Base-by-base conservation (phyloP, 37 sponge, comb jelly and placozoan species). In the Chondrilla cf. caribensis region DNA sequence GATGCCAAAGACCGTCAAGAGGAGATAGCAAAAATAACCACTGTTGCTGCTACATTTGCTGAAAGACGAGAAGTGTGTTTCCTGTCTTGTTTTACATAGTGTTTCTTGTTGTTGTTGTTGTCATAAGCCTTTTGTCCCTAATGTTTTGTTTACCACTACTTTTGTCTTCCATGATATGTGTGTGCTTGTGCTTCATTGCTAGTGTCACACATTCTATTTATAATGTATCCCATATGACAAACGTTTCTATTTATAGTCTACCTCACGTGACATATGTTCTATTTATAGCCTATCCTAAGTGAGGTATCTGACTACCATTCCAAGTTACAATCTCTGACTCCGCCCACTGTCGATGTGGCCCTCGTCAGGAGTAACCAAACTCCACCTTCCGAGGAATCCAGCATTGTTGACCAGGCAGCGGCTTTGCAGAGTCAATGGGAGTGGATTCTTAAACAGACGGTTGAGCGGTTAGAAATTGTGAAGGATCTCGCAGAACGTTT, bases 341-440 rank as follows among this genome's bases (percentile, higher is more conserved):
- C 79, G 38, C 38, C 58, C 35, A 58, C 79, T 58, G 58, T 79
- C 9, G 38, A 55, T 25, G 19, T 79, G 38, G 35, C 32, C 1
- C 33, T 17, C n/a, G 42, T 38, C 21, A n/a, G 6, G 37, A 38
- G 2, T 9, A 38, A 26, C 3, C 37, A 31, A 38, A 15, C 43
- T n/a, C 47, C 51, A 15, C 77, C 37, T 5, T 5, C 73, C 7
- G 41, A 72, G 5, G 73, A 21, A 22, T 43, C 35, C 24, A 51
- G 58, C 37, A 54, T 79, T 0, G 58, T 33, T 21, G 79, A 79
- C 32, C 58, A 79, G 21, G 66, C 60, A 33, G 70, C 24, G 9
- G 71, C 76, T 18, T 14, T 79, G 0, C 35, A 88, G 83, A 67
- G 54, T 8, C 82, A 87, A 81, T 92, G 83, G 83, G 58, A 70